Evolutionary conservation across 2,888 invertebrate genomes (phyloP), one percentile per base, ranked within the genome.

Genomic region (Ceramica pisi): DNA sequence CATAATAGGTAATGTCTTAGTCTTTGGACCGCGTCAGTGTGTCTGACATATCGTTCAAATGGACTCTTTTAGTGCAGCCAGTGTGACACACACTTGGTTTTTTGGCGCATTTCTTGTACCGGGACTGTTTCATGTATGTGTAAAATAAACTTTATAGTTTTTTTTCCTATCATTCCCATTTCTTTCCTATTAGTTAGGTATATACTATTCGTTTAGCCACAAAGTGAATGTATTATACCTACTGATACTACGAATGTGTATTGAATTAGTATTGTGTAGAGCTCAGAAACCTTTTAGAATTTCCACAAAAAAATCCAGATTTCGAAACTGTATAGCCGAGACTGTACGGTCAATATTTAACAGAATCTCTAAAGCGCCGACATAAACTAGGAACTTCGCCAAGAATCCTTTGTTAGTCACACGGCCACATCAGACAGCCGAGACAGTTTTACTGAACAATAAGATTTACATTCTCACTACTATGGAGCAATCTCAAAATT

Each of bases 361-460:
- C 41, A 21, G 14, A 46, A 53, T 38, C 31, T 50, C 14, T 23
- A 44, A 51, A 70, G 23, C 31, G 1, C 23, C 19, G 26, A 46
- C 44, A 61, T 19, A 12, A n/a, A 46, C 71, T 44, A 19, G 14
- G 7, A 62, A 48, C 10, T 46, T 31, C 19, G 31, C 41, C 14
- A 77, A 26, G 8, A 50, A 44, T 19, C 48, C 21, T 56, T 67
- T 16, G 12, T 10, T 67, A 41, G n/a, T 14, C 2, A 41, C 41
- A 12, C 12, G 12, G 26, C 16, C 41, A 23, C 14, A 35, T 7
- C 31, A 48, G 5, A 41, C 41, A 26, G 10, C 56, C 26, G 9
- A 44, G 26, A 57, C 26, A 38, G 26, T 50, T 59, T 46, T 53
- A 59, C 31, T 46, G n/a, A 38, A 78, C 60, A 78, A 50, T 61